phyloP scores from a whole-genome alignment of 2,113 vertebrate genomes.

The Alouatta palliata region DNA sequence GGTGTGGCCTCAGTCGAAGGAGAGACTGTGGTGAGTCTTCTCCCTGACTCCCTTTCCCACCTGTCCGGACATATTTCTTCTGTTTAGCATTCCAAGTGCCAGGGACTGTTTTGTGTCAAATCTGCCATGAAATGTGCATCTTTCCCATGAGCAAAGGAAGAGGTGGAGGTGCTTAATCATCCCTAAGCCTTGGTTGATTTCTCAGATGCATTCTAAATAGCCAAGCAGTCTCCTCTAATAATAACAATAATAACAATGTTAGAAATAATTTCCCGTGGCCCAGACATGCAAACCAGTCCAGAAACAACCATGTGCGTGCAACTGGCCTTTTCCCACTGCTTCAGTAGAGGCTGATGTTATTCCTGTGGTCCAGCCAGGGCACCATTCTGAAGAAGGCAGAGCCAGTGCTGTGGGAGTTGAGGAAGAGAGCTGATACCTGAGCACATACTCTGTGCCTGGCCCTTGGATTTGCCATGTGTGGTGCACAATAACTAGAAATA shows the following conservation, averaged over 20 bases:
- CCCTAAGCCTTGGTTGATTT: background rate
- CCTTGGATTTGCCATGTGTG: background rate
- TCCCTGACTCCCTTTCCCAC: background rate
- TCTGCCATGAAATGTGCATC: background rate
- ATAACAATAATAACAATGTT: background rate
- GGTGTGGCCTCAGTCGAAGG: background rate
- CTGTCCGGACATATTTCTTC: background rate
- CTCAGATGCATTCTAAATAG: background rate
- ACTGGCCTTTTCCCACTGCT: slow-evolving; percentile 15
- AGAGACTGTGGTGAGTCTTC: background rate
- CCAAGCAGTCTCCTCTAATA: background rate
- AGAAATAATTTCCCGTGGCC: background rate
- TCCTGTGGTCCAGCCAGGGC: slow-evolving; percentile 46
- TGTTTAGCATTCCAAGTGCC: background rate
- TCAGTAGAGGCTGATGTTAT: slow-evolving; percentile 45
- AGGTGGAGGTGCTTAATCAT: too few relatives aligned
- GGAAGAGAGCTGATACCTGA: background rate
- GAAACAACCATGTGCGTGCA: slow-evolving; percentile 56
- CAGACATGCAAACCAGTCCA: slow-evolving; percentile 40
- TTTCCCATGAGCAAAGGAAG: background rate
- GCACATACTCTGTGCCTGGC: background rate
- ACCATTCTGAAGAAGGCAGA: background rate
- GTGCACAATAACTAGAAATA: background rate
- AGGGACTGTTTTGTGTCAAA: background rate
- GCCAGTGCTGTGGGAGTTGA: slow-evolving; percentile 47